Percentiles rank a stretch among this genome's conserved stretches.
Conservation (phyloP, 2,113 vertebrate genomes). For the Tenrec ecaudatus region DNA sequence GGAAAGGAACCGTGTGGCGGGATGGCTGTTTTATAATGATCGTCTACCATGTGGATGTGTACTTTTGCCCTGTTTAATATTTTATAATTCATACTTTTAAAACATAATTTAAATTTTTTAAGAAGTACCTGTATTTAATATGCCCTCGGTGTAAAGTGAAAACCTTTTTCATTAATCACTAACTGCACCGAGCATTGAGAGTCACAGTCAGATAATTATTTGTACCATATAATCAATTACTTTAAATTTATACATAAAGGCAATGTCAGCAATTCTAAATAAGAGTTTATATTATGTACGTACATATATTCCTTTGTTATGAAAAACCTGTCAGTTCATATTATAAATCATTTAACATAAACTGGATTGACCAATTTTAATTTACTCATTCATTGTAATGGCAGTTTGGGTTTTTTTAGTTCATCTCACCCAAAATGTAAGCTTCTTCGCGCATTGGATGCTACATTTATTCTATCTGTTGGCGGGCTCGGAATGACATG, state of each 20-base stretch:
- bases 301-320: background rate
- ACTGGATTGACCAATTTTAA: background rate
- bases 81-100: background rate
- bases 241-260: background rate
- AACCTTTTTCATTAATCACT: background rate
- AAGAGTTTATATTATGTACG: background rate
- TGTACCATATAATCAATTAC: background rate
- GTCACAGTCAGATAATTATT: background rate
- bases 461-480: slow-evolving; percentile 93
- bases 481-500: slow-evolving; percentile 97
- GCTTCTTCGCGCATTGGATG: slow-evolving; percentile 92
- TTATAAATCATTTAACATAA: slow-evolving; percentile 39
- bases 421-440: slow-evolving; percentile 95
- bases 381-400: too few relatives aligned
- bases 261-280: background rate
- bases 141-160: background rate
- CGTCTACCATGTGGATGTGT: background rate
- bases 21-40: background rate
- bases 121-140: background rate
- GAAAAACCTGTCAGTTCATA: slow-evolving; percentile 3
- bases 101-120: background rate
- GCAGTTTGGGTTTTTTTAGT: background rate
- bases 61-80: background rate
- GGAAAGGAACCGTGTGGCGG: background rate
- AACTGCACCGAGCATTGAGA: background rate